Conservation (phyloP, 2,797 vertebrate genomes). For the Coregonus suidteri region DNA sequence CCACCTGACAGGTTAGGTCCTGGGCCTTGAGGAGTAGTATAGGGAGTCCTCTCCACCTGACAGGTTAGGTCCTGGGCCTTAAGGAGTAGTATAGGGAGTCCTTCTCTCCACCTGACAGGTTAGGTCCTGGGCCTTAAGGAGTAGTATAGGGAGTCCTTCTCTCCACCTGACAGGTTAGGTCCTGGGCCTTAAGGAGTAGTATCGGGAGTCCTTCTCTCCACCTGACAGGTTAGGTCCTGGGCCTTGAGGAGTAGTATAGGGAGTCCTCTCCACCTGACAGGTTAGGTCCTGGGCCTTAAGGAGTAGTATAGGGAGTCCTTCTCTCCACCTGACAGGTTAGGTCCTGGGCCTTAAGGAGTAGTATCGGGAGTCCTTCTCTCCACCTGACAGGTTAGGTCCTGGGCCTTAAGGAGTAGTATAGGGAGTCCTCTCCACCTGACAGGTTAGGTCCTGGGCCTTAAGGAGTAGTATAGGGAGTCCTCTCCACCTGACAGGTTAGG, state of each 20-base stretch:
- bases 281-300: slow-evolving; percentile 73
- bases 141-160: slow-evolving; percentile 23
- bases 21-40: slow-evolving; percentile 63
- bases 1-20: slow-evolving; percentile 79
- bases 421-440: slow-evolving; percentile 73
- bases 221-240: slow-evolving; percentile 77
- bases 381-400: slow-evolving; percentile 79
- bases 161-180: slow-evolving; percentile 79
- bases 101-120: slow-evolving; percentile 81
- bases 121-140: slow-evolving; percentile 71
- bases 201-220: slow-evolving; percentile 66
- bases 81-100: slow-evolving; percentile 58
- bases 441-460: slow-evolving; percentile 74
- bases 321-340: slow-evolving; percentile 78
- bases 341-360: slow-evolving; percentile 66
- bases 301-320: slow-evolving; percentile 39
- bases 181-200: slow-evolving; percentile 64
- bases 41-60: slow-evolving; percentile 72
- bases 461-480: slow-evolving; percentile 60
- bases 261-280: slow-evolving; percentile 77
- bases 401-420: slow-evolving; percentile 63
- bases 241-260: slow-evolving; percentile 62
- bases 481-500: slow-evolving; percentile 81
- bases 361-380: background rate
- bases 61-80: slow-evolving; percentile 75